A percentile compares a stretch with the other conserved stretches of the same genome.
Conservation (phyloP, 2,888 invertebrate species). For the Pammene fasciana region DNA sequence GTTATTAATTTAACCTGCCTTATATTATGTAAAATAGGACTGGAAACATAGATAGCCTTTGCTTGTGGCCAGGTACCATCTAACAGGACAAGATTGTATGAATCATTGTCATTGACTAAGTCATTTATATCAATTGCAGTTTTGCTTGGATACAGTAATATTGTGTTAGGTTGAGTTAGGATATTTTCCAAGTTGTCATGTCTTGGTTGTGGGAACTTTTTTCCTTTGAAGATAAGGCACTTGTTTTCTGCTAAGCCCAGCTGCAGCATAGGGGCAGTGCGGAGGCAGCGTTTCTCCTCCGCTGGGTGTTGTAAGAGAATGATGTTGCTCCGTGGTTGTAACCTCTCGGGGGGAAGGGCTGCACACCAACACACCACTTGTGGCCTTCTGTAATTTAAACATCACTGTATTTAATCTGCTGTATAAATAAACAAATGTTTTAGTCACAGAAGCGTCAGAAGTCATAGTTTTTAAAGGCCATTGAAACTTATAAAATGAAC, state of each 20-base stretch:
- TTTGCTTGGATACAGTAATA: constrained; percentile 92
- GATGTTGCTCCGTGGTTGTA: constrained; percentile 87
- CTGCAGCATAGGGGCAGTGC: constrained; percentile 95
- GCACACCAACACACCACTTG: constrained; percentile 95
- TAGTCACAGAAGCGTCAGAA: too few species aligned
- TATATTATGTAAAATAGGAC: constrained; percentile 88
- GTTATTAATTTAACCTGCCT: constrained; percentile 92
- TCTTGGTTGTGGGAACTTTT: constrained; percentile 89
- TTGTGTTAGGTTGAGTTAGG: constrained; percentile 86
- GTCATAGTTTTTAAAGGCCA: too few species aligned
- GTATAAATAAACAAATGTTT: too few species aligned
- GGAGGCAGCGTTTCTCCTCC: constrained; percentile 93
- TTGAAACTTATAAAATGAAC: constrained; percentile 47
- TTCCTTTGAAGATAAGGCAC: constrained; percentile 91
- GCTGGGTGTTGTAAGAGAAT: constrained; percentile 96
- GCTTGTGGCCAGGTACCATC: constrained; percentile 99
- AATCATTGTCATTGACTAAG: constrained; percentile 69
- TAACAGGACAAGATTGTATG: constrained; percentile 91
- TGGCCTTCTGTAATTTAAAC: constrained; percentile 87
- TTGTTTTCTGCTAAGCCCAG: constrained; percentile 88
- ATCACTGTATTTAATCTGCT: background rate
- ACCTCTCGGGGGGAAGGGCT: constrained; percentile 88
- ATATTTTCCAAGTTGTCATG: constrained; percentile 87
- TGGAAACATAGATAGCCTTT: constrained; percentile 94
- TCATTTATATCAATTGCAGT: constrained; percentile 87